Conservation (phyloP, 2,797 vertebrate species). For the Staurois parvus region DNA sequence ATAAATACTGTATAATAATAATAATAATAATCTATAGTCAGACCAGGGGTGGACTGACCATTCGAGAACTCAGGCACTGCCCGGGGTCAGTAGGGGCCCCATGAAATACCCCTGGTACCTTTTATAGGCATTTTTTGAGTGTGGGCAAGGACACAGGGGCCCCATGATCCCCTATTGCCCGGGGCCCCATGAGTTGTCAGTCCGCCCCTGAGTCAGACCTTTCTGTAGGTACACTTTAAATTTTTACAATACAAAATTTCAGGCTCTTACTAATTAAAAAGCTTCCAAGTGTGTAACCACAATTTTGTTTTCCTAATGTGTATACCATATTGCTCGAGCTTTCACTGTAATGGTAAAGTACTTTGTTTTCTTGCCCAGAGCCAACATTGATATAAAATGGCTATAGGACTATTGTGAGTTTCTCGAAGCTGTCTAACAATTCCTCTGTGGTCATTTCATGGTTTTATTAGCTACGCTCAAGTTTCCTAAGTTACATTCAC, state of each 20-base stretch:
- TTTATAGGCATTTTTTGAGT: too few species aligned
- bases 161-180: too few species aligned
- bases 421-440: constrained; percentile 38
- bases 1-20: too few species aligned
- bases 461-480: constrained; percentile 41
- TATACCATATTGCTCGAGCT: neutral
- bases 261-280: neutral
- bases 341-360: constrained; percentile 9
- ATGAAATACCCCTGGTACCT: too few species aligned
- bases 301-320: neutral
- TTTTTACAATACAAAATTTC: neutral
- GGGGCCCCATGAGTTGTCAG: too few species aligned
- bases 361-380: neutral
- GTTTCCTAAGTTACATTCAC: constrained; percentile 57
- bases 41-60: too few species aligned
- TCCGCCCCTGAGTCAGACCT: neutral
- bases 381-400: constrained; percentile 31
- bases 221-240: neutral
- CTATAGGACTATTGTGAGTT: constrained; percentile 33
- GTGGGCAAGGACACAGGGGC: too few species aligned
- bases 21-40: too few species aligned
- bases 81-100: too few species aligned
- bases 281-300: neutral
- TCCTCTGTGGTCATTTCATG: constrained; percentile 30
- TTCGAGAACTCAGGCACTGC: too few species aligned